Conservation (phyloP, 2,797 vertebrate genomes). For the Sorex maritimensis region DNA sequence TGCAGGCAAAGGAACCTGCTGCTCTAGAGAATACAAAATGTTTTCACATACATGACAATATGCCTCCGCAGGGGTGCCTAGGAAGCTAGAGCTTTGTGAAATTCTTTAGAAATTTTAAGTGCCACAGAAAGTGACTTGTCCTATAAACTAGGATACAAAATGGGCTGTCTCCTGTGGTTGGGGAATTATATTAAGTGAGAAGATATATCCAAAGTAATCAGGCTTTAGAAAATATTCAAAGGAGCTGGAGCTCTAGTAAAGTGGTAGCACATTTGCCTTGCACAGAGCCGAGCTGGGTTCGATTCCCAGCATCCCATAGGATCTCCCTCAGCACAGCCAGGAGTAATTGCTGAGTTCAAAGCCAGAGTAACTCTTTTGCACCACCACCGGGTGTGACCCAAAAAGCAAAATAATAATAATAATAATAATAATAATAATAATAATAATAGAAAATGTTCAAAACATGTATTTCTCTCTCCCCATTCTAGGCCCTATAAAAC, state of each 20-base stretch:
- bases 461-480: background rate
- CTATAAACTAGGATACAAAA: background rate
- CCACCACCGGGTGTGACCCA: no score
- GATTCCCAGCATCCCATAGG: no score
- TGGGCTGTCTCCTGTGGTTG: slow-evolving; percentile 14
- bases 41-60: background rate
- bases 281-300: no score
- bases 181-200: slow-evolving; percentile 14
- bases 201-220: background rate
- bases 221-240: background rate
- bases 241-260: no score
- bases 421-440: no score
- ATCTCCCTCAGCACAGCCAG: no score
- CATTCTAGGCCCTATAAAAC: background rate
- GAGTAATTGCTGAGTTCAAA: no score
- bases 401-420: no score
- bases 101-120: background rate
- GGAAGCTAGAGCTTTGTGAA: background rate
- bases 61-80: background rate
- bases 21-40: background rate
- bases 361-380: no score
- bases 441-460: no score
- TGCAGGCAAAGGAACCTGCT: background rate
- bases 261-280: no score
- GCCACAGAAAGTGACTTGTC: background rate